A percentile compares a stretch with the other conserved stretches of the same genome.
These are phyloP conservation scores for Myotis yumanensis DNA, from an alignment of 2,113 vertebrate species.

Conservation along the genomic window DNA sequence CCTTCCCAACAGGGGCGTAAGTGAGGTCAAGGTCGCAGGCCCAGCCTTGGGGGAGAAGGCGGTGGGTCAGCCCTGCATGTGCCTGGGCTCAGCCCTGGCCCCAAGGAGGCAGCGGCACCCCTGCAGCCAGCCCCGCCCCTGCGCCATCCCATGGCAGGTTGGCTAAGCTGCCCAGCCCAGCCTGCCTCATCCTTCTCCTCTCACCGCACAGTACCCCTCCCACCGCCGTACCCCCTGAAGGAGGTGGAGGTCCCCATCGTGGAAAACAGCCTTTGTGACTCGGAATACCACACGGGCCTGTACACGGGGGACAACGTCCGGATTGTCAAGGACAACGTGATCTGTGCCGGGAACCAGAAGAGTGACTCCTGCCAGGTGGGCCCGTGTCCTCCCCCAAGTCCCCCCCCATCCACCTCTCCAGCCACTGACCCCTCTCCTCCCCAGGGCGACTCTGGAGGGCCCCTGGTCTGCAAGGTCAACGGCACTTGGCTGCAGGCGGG, in stretches of 20 bases:
- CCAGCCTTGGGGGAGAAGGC: not conserved
- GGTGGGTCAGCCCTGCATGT: not conserved
- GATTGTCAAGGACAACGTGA: constrained; percentile 51
- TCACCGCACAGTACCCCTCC: not conserved
- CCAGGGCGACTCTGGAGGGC: constrained; percentile 76
- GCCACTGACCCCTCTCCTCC: not conserved
- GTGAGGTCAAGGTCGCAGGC: not conserved
- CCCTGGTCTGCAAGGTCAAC: constrained; percentile 78
- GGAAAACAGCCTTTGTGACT: constrained; percentile 37
- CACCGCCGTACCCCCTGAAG: constrained; percentile 52
- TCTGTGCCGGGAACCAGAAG: constrained; percentile 60
- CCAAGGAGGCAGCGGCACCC: too few relatives aligned
- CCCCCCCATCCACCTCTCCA: rapidly evolving
- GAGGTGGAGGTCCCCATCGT: constrained; percentile 69
- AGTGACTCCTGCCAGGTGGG: constrained; percentile 72
- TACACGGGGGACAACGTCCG: not conserved
- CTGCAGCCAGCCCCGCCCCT: too few relatives aligned
- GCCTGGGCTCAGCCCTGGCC: too few relatives aligned
- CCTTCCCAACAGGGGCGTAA: not conserved
- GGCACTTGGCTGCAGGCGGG: constrained; percentile 78
- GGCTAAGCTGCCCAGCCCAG: too few relatives aligned
- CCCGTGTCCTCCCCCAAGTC: rapidly evolving
- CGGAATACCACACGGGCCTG: constrained; percentile 43
- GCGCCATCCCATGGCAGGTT: too few relatives aligned
- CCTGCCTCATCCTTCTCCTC: not conserved